phyloP scores from a whole-genome alignment of 2,888 invertebrate species.

The Helobdella robusta region DNA sequence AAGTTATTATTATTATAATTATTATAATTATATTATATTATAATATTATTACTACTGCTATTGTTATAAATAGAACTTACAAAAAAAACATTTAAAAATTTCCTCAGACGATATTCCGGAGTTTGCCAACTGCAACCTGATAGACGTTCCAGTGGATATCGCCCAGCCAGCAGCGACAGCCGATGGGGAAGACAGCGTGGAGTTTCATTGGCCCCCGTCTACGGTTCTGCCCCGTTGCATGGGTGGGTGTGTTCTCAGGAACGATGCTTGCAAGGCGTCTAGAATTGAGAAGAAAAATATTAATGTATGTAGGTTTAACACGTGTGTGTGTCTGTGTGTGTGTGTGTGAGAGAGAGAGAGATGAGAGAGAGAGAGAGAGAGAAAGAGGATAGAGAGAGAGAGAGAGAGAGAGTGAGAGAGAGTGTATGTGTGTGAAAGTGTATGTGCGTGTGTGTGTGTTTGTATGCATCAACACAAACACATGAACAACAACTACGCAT shows the following conservation, averaged over 20 bases:
- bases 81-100: background rate
- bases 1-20: background rate
- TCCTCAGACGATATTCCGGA: slow-evolving; percentile 1
- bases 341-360: no score
- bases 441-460: no score
- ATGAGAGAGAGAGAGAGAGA: no score
- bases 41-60: background rate
- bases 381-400: background rate
- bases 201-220: slow-evolving; percentile 6
- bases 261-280: background rate
- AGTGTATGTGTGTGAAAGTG: no score
- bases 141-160: background rate
- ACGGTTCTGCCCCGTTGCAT: background rate
- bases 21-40: background rate
- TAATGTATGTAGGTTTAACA: no score
- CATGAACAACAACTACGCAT: no score
- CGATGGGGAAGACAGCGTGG: no score
- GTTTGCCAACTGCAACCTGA: background rate
- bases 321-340: no score
- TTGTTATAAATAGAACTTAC: background rate
- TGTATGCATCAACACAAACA: no score
- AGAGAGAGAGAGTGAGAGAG: no score
- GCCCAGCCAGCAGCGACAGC: background rate
- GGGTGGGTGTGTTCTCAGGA: slow-evolving; percentile 2
- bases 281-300: background rate